Evolutionary conservation across 1,140 invertebrate species (phyloP), one percentile per base, ranked within the genome.

Genomic region (Caenorhabditis latens): DNA sequence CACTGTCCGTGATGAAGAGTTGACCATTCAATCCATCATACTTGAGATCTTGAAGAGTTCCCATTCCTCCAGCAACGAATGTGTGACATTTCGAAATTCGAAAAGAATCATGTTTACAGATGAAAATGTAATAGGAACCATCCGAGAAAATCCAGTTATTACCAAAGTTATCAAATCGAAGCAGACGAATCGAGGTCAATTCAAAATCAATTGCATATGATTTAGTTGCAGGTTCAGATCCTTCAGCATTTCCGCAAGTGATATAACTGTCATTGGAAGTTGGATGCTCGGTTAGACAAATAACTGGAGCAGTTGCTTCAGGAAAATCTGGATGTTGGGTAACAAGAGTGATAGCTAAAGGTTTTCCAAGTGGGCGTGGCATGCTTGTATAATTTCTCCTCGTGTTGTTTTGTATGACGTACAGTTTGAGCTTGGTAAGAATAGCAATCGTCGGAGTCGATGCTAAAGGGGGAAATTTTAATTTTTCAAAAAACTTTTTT

Each of bases 131-230:
- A 57, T 83, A 83, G 6, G 82, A 57, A 14, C 24, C 82, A 83
- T 83, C 82, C 21, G 82, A 42, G 42, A 83, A 83, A 21, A 83
- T 57, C 82, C 82, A 83, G n/a, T 83, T 83, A 16, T 83, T 83
- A 0, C 82, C 82, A 61, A 83, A 55, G n/a, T 42, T 58, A 43
- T 83, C 82, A 21, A 58, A 83, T 46, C 82, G 82, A 24, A 61
- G n/a, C 40, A 58, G 21, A 24, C 43, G 48, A 32, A 83, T 58
- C 8, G 53, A 11, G 5, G 57, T 57, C 11, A 83, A 5, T 19
- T 83, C 82, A 57, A 57, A 83, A 40, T 83, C 53, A 55, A 83
- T 14, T 4, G 53, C 48, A 42, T 83, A 61, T 8, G 57, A 40
- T 42, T 83, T 83, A 4, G 53, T 58, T 11, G 24, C 57, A 11